phyloP scores from a whole-genome alignment of 2,888 invertebrate species.

The Synanthedon myopaeformis region DNA sequence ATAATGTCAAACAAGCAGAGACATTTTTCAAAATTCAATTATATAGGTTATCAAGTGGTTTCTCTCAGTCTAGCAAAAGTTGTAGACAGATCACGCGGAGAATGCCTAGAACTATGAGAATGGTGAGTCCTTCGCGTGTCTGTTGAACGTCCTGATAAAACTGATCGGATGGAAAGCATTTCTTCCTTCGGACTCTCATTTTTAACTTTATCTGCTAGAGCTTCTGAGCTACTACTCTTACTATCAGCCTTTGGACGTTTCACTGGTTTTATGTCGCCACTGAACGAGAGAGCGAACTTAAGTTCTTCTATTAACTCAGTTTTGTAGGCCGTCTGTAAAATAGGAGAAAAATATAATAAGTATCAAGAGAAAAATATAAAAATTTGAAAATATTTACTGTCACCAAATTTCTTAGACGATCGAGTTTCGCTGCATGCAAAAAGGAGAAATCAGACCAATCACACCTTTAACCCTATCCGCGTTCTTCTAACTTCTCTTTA shows the following conservation, averaged over 20 bases:
- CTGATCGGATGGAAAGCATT: constrained; percentile 38
- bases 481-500: too few relatives aligned
- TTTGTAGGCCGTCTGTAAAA: constrained; percentile 66
- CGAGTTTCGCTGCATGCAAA: too few relatives aligned
- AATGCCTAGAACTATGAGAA: constrained; percentile 50
- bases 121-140: constrained; percentile 40
- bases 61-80: constrained; percentile 49
- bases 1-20: too few relatives aligned
- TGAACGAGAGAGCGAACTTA: constrained; percentile 74
- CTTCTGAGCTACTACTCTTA: constrained; percentile 40
- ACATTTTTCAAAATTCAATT: too few relatives aligned
- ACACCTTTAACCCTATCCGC: too few relatives aligned
- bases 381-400: too few relatives aligned
- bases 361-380: too few relatives aligned
- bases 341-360: neutral
- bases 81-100: constrained; percentile 41
- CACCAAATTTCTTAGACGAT: too few relatives aligned
- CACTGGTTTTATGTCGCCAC: constrained; percentile 73
- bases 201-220: constrained; percentile 33
- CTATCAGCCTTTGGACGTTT: constrained; percentile 41
- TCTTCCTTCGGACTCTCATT: constrained; percentile 50
- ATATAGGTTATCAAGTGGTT: neutral
- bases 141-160: constrained; percentile 35
- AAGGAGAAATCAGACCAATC: too few relatives aligned
- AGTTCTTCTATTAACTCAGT: constrained; percentile 73